Evolutionary conservation across 1,140 invertebrate genomes (phyloP), one percentile per base, ranked within the genome.

Genomic region (Lordiphosa stackelbergi): DNA sequence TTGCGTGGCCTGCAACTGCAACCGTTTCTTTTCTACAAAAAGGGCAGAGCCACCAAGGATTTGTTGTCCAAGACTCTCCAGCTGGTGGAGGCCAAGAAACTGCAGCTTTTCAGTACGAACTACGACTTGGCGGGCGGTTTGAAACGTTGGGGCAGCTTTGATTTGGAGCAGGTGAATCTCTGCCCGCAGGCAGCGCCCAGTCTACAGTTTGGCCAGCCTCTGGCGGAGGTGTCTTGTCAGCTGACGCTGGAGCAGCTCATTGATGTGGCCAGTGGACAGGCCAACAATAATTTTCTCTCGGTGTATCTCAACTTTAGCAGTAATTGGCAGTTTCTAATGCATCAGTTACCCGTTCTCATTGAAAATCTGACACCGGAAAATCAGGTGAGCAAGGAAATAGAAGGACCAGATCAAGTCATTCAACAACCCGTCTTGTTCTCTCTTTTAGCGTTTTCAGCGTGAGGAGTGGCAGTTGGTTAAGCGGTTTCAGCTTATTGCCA

Each of bases 401-500:
- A 24, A 5, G 22, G 22, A 24, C 0, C 5, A 24, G 5, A 4
- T 5, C 22, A 5, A 24, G 22, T 24, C 22, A 24, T 6, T 24
- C 5, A 24, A 24, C 22, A 24, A 2, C 19, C 3, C 19, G 19
- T 19, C 0, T 5, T 8, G 2, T 7, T 38, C 22, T 9, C 12
- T 10, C 2, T 24, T 68, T 2, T 35, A 85, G 75, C 60, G 89
- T 83, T 84, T 75, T 6, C 89, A 91, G 66, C 73, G 84, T 64
- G 89, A 89, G 31, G 87, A 91, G 37, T 91, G 91, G 91, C 89
- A 91, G 57, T 72, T 95, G 11, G 90, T 92, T 0, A 88, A 91
- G 52, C 90, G 93, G 55, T 93, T 94, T 78, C 93, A 94, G 73
- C 64, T 94, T 2, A 88, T 93, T 28, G 92, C 94, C 63, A 90